phyloP scores from a whole-genome alignment of 2,797 vertebrate species.

The Sebastes baramenuke region DNA sequence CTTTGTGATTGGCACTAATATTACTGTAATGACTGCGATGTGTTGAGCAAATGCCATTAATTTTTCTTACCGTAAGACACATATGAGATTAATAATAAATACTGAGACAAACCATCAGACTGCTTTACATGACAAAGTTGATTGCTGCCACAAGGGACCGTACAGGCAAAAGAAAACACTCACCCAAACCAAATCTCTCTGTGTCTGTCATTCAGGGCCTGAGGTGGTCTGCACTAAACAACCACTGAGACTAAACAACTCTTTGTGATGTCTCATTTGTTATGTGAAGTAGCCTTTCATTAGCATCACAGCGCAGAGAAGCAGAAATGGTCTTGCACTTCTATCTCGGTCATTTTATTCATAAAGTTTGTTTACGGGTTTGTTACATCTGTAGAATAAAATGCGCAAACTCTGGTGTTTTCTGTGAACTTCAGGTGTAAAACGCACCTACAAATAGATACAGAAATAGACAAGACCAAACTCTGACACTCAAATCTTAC shows the following conservation, averaged over 20 bases:
- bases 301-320: conserved; percentile 42
- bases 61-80: conserved; percentile 10
- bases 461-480: background rate
- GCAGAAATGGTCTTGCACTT: conserved; percentile 19
- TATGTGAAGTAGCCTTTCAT: conserved; percentile 66
- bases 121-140: conserved; percentile 39
- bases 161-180: conserved; percentile 62
- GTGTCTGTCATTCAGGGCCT: conserved; percentile 60
- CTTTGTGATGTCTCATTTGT: conserved; percentile 68
- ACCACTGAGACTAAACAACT: conserved; percentile 79
- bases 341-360: conserved; percentile 20
- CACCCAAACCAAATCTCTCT: conserved; percentile 53
- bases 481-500: background rate
- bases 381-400: background rate
- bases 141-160: conserved; percentile 53
- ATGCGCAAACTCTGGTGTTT: background rate
- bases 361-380: background rate
- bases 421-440: background rate
- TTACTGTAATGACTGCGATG: background rate
- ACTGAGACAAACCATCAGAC: conserved; percentile 28
- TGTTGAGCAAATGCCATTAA: background rate
- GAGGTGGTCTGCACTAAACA: conserved; percentile 65
- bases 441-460: background rate
- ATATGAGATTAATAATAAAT: conserved; percentile 50
- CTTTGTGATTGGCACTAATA: background rate